Evolutionary conservation across 2,888 invertebrate species (phyloP).

Genomic region (Caenorhabditis sulstoni): DNA sequence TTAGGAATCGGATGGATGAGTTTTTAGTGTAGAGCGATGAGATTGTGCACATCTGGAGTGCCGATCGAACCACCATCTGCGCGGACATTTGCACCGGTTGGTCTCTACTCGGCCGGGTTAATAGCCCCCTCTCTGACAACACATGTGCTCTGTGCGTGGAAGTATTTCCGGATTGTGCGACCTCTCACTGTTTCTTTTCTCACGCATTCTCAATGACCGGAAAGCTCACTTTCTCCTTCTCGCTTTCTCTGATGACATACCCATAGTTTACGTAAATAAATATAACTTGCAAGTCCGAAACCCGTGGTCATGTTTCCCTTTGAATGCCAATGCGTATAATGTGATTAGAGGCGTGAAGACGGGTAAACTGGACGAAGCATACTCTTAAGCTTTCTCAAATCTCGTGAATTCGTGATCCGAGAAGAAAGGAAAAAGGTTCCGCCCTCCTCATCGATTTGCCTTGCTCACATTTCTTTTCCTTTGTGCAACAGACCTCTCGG

Average conservation of each 20-base stretch:
- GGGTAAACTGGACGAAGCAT: slow-evolving; percentile 13
- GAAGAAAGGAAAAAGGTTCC: not conserved
- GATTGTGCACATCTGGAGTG: slow-evolving; percentile 55
- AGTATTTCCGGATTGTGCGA: not conserved
- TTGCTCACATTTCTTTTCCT: not conserved
- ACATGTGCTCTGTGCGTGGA: slow-evolving; percentile 40
- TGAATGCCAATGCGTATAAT: slow-evolving; percentile 49
- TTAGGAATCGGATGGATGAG: slow-evolving; percentile 19
- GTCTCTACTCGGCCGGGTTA: slow-evolving; percentile 24
- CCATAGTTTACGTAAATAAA: slow-evolving; percentile 34
- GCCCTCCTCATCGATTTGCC: too few species aligned
- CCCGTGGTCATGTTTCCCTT: slow-evolving; percentile 14
- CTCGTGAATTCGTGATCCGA: not conserved
- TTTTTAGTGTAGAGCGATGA: slow-evolving; percentile 45
- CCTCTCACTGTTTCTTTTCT: slow-evolving; percentile 35
- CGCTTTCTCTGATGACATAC: not conserved
- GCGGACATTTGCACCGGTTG: slow-evolving; percentile 49
- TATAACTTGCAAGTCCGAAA: slow-evolving; percentile 45
- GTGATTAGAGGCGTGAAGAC: slow-evolving; percentile 44
- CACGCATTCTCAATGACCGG: not conserved
- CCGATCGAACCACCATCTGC: slow-evolving; percentile 23
- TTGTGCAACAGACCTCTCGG: slow-evolving; percentile 1
- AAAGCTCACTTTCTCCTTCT: not conserved
- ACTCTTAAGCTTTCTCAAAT: not conserved
- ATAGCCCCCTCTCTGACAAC: slow-evolving; percentile 38